Evolutionary conservation across 1,140 invertebrate species (phyloP).

Genomic region (Parapsyche elsis): DNA sequence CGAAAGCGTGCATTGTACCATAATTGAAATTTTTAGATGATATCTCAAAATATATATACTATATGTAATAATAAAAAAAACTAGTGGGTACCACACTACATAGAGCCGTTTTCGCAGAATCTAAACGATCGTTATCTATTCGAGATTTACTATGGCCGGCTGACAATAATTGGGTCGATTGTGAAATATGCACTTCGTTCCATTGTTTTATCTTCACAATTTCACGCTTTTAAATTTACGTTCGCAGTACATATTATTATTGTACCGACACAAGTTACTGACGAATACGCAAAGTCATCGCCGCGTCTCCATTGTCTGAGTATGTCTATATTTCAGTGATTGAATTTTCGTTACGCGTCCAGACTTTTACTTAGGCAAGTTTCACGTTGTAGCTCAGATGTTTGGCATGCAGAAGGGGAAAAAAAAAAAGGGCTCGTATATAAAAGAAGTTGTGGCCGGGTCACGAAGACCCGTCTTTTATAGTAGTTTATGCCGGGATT

Average conservation of each 20-base stretch:
- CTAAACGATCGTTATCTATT: neutral
- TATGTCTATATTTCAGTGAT: too few species aligned
- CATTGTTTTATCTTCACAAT: conserved; percentile 1
- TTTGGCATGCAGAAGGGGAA: too few species aligned
- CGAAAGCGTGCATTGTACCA: too few species aligned
- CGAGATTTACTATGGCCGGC: neutral
- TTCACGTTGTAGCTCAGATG: neutral
- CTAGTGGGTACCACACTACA: too few species aligned
- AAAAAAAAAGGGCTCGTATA: neutral
- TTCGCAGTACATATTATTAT: neutral
- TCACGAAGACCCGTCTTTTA: conserved; percentile 19
- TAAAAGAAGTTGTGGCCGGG: conserved; percentile 14
- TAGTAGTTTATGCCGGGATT: conserved; percentile 13
- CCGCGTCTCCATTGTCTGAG: too few species aligned
- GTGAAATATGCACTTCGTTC: neutral
- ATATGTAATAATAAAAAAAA: too few species aligned
- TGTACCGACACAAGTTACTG: too few species aligned
- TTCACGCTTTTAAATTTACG: neutral
- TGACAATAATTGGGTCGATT: conserved; percentile 6
- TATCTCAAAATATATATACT: too few species aligned
- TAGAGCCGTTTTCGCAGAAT: neutral
- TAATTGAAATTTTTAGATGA: neutral
- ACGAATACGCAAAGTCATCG: neutral
- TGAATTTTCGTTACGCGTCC: neutral
- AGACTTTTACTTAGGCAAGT: neutral